Evolutionary conservation across 2,888 invertebrate genomes (phyloP).

Genomic region (Carabus problematicus): DNA sequence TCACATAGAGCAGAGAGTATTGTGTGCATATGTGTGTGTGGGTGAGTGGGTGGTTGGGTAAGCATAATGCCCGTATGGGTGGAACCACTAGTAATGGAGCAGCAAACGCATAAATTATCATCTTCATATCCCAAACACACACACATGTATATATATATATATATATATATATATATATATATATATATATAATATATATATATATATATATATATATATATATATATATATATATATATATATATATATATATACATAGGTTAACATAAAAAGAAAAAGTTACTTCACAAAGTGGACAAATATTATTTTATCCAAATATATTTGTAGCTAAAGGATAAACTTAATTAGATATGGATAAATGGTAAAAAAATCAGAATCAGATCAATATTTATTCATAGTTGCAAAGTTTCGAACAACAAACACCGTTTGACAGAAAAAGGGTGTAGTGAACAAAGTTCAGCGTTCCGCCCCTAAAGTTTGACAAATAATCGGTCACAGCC

Average conservation of each 20-base stretch:
- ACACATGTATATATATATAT: not conserved
- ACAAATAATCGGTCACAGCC: too few relatives aligned
- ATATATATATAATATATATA: constrained; percentile 16
- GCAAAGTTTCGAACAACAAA: not conserved
- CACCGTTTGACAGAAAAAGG: too few relatives aligned
- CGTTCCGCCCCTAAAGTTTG: too few relatives aligned
- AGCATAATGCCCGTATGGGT: too few relatives aligned
- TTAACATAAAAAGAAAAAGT: too few relatives aligned
- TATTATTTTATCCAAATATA: not conserved
- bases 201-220: constrained; percentile 16
- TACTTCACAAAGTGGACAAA: not conserved
- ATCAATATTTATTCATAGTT: not conserved
- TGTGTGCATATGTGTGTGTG: too few relatives aligned
- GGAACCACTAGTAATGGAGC: too few relatives aligned
- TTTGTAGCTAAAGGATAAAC: not conserved
- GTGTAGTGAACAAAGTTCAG: too few relatives aligned
- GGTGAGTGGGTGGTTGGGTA: too few relatives aligned
- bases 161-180: constrained; percentile 9
- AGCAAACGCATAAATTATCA: too few relatives aligned
- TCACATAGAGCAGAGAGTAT: too few relatives aligned
- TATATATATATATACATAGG: constrained; percentile 12
- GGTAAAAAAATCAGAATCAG: not conserved
- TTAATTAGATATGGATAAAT: not conserved
- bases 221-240: constrained; percentile 17
- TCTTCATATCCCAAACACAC: not conserved